Evolutionary conservation across 2,113 vertebrate genomes (phyloP), one percentile per base, ranked within the genome.

Genomic region (Picathartes gymnocephalus): DNA sequence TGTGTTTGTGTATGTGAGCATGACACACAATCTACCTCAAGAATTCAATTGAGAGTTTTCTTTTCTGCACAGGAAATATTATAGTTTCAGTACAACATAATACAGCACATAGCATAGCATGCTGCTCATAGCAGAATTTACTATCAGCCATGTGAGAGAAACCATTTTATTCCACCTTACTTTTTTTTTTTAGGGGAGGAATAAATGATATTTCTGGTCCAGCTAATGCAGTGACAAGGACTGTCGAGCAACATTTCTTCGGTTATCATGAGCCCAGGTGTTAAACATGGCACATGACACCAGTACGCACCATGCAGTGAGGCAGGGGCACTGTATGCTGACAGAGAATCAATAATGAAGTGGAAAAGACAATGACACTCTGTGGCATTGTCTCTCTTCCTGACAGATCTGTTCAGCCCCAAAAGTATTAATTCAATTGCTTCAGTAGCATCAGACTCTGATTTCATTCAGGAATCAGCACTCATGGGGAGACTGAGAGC

Each of bases 291-390:
- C 94, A 96, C 90, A 92, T 95, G 93, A 96, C 93, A 94, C 82
- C 1, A 1, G 82, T 28, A 51, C 1, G 1, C 91, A 89, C 88
- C 84, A 37, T 7, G 37, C 74, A 95, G 73, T 18, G 78, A 90
- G 88, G 90, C 94, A 95, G 72, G 71, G 73, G 51, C 53, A 53
- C 53, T 93, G 53, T 37, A 42, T 11, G 40, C 86, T 89, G 95
- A 95, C 97, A 94, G 93, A 95, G 95, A 93, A 94, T 95, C 96
- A 94, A 96, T 93, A 95, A 88, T 90, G 92, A 96, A 95, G 90
- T 92, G 92, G 90, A 95, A 97, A 95, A 96, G 96, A 95, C 94
- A 96, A 16, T 96, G 90, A 96, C 93, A 69, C 47, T 94, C 68
- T 81, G 3, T 95, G 95, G 91, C 94, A 74, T 79, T 94, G 74